A percentile compares a stretch with the other conserved stretches of the same genome.
These are phyloP conservation scores for Bradynema listronoti DNA, from an alignment of 1,140 invertebrate genomes.

Conservation along the genomic window DNA sequence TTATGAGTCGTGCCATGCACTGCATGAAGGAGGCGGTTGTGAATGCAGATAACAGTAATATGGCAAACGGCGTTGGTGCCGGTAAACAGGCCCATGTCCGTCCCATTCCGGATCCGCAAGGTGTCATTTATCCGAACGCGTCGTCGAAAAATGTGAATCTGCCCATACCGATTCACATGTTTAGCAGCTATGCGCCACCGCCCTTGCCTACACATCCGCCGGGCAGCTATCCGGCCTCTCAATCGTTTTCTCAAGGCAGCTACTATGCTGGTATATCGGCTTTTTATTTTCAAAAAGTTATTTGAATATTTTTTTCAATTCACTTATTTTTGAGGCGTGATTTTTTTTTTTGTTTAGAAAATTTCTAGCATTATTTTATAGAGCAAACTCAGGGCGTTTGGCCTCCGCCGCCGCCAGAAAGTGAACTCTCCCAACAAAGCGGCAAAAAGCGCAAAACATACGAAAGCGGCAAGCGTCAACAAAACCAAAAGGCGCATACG, in stretches of 20 bases:
- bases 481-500: no score
- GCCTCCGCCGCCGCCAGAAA: no score
- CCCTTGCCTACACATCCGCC: constrained; percentile 23
- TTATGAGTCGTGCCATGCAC: constrained; percentile 34
- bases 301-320: no score
- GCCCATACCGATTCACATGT: constrained; percentile 46
- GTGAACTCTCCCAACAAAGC: no score
- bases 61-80: constrained; percentile 2
- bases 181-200: constrained; percentile 23
- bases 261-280: not conserved
- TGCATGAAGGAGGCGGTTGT: constrained; percentile 34
- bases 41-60: constrained; percentile 18
- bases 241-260: not conserved
- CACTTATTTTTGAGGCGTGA: no score
- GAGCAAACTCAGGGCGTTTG: no score
- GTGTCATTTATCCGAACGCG: constrained; percentile 27
- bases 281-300: no score
- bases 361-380: no score
- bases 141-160: constrained; percentile 19
- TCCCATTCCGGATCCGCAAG: constrained; percentile 41
- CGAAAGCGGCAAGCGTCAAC: no score
- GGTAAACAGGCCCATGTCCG: not conserved
- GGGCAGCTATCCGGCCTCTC: not conserved
- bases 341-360: no score
- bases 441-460: no score